Evolutionary conservation across 2,888 invertebrate genomes (phyloP), one percentile per base, ranked within the genome.

Genomic region (Eutolmus rufibarbis): DNA sequence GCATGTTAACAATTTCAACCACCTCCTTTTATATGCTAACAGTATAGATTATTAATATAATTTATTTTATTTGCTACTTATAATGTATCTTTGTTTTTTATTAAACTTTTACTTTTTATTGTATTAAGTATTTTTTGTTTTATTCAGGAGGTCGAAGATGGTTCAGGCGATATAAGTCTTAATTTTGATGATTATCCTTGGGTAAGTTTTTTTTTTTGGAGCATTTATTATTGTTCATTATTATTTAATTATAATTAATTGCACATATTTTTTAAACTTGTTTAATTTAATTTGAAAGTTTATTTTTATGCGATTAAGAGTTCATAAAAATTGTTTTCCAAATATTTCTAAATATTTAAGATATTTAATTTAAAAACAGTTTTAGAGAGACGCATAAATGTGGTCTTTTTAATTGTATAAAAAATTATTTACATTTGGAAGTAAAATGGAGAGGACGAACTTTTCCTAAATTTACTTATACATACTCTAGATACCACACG

Each of bases 91-190:
- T 66, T 40, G 2, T 5, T 57, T 56, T 87, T 82, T 28, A 31
- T 51, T n/a, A 7, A 0, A 5, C 12, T 74, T 51, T 87, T 82
- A 57, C 37, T 51, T 34, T 81, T 76, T 16, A 74, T 57, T 40
- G 23, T 19, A 51, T 51, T 5, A n/a, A 7, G n/a, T 5, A 66
- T 43, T 87, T 79, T 74, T 79, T 79, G 1, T 74, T 81, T 87
- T 87, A 28, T 51, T 46, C 28, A 82, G 87, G 74, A 81, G 82
- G 82, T 74, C 31, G 87, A 82, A 16, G 82, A 51, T 51, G 51
- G 74, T 12, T 87, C 81, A 14, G 87, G 82, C 5, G 76, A 86
- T 37, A 40, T 85, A 34, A 1, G 14, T 7, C 51, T 19, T 16
- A 77, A 78, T 43, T 14, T 31, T 23, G 84, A 51, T 46, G 14